These are phyloP conservation scores for Caenorhabditis inopinata DNA, from an alignment of 1,140 invertebrate species.

Conservation along the genomic window DNA sequence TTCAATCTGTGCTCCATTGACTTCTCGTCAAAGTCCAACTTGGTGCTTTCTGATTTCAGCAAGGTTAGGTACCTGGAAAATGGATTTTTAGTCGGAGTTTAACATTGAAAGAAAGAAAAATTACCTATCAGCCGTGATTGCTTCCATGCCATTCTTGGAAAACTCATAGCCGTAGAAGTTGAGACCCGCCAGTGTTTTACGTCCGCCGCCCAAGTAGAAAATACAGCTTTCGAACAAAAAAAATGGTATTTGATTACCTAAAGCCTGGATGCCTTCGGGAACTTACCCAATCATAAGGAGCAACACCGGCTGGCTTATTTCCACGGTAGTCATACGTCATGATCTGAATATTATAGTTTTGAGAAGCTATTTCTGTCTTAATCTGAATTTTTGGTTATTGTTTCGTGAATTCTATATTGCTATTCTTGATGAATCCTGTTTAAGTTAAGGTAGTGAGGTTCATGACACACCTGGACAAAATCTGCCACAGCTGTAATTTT, in stretches of 20 bases:
- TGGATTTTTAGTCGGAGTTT: background rate
- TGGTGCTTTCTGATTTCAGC: conserved; percentile 37
- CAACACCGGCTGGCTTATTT: conserved; percentile 17
- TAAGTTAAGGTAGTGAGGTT: no score
- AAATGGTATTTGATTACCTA: no score
- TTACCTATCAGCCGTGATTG: conserved; percentile 16
- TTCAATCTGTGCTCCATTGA: conserved; percentile 39
- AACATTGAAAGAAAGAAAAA: background rate
- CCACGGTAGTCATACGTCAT: conserved; percentile 59
- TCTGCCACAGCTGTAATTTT: conserved; percentile 35
- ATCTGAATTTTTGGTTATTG: no score
- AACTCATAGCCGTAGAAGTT: conserved; percentile 49
- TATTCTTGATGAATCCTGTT: no score
- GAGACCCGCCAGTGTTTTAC: conserved; percentile 40
- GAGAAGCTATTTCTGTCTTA: no score
- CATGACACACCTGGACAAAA: background rate
- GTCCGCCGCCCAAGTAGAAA: background rate
- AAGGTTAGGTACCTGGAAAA: conserved; percentile 38
- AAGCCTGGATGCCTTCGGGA: no score
- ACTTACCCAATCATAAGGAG: conserved; percentile 35
- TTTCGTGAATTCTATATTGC: no score
- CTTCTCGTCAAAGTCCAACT: conserved; percentile 44
- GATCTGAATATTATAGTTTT: conserved; percentile 37
- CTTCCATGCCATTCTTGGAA: background rate
- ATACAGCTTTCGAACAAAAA: conserved; percentile 13